Evolutionary conservation across 2,888 invertebrate species (phyloP).

Genomic region (Boloria selene): DNA sequence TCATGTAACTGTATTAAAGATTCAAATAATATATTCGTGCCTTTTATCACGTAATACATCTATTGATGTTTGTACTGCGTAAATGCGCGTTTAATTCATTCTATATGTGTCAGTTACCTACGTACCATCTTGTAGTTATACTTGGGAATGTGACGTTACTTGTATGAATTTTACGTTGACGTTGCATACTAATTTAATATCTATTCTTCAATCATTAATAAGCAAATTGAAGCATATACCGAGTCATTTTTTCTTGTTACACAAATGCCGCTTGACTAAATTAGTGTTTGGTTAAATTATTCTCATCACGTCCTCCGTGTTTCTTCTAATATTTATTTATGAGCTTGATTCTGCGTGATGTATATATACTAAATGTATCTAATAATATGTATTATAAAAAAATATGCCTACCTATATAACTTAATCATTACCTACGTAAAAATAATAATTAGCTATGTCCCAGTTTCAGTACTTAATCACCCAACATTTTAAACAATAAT

Average conservation of each 20-base stretch:
- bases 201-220: constrained; percentile 15
- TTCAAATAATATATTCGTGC: constrained; percentile 5
- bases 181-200: constrained; percentile 7
- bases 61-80: constrained; percentile 27
- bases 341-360: neutral
- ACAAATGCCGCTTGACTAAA: constrained; percentile 3
- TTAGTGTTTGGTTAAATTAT: constrained; percentile 1
- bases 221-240: neutral
- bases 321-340: constrained; percentile 5
- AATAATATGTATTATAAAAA: constrained; percentile 4
- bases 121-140: constrained; percentile 9
- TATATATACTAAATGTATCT: neutral
- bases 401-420: neutral
- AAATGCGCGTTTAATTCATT: constrained; percentile 20
- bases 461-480: too few species aligned
- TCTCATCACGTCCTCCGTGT: constrained; percentile 9
- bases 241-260: neutral
- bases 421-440: too few species aligned
- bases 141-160: constrained; percentile 12
- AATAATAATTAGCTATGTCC: too few species aligned
- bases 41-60: constrained; percentile 3
- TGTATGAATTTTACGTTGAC: constrained; percentile 13
- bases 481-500: too few species aligned
- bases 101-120: constrained; percentile 12
- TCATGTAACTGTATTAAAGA: neutral